Base-by-base conservation (phyloP, 1,140 invertebrate species). In the Calliphora vicina region DNA sequence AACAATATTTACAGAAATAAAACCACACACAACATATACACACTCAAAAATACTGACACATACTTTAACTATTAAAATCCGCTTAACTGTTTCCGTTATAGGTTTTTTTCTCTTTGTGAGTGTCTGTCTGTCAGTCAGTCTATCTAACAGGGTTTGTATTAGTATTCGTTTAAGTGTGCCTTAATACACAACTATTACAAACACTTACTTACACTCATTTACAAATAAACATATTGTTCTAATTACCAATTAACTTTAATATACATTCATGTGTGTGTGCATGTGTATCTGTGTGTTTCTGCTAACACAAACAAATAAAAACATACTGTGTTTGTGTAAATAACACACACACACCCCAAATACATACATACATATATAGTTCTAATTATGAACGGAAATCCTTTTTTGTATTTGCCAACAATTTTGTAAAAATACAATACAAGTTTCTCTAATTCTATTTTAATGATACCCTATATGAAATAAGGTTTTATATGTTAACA, bases 171-270 rank as follows among this genome's bases (percentile, higher is more conserved):
- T 17, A 27, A 23, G 12, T 72, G 25, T 72, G 25, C 26, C 25
- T 72, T 13, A 26, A 72, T 72, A 26, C 25, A 26, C 71, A 72
- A 26, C 27, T 72, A 26, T 72, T 72, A 72, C 23, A 72, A 72
- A 72, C 71, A 72, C 25, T 72, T 26, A 72, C 25, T 72, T 26
- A 26, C 23, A 12, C 25, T 25, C 71, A 72, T 72, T 72, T 15
- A 27, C 23, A 26, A 23, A 23, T 26, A 26, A 72, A 72, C 71
- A 72, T 72, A 72, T 72, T 72, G 71, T 27, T 26, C 13, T 72
- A 72, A 72, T 72, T 72, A 72, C 71, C 71, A 72, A 72, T 72
- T 72, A 72, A 26, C 71, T 72, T 72, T 10, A 72, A 72, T 72
- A 72, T 23, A 26, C 71, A 23, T 72, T 3, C 23, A 27, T n/a